These are phyloP conservation scores for Idaea dimidiata DNA, from an alignment of 2,888 invertebrate species.

Conservation along the genomic window DNA sequence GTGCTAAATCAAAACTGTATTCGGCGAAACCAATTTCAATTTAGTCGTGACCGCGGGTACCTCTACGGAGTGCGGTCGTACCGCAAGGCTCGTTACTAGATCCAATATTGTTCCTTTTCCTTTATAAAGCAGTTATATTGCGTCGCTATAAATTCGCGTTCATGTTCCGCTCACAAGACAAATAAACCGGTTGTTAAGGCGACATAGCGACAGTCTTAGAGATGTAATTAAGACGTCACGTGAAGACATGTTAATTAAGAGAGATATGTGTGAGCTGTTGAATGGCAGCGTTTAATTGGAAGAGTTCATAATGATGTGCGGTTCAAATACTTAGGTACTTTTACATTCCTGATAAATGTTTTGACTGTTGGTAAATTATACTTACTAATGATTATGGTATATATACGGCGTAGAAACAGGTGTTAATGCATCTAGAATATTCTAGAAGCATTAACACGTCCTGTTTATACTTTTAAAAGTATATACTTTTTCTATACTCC, in stretches of 20 bases:
- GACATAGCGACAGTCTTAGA: background rate
- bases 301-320: background rate
- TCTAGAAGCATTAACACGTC: too few relatives aligned
- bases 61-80: background rate
- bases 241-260: background rate
- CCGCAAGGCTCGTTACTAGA: constrained; percentile 3
- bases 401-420: too few relatives aligned
- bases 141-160: background rate
- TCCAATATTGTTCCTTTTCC: background rate
- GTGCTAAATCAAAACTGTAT: background rate
- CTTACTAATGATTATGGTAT: too few relatives aligned
- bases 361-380: too few relatives aligned
- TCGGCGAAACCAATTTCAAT: background rate
- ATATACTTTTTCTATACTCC: too few relatives aligned
- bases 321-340: background rate
- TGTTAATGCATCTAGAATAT: too few relatives aligned
- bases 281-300: background rate
- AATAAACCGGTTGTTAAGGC: background rate
- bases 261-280: background rate
- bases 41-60: background rate
- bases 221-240: background rate
- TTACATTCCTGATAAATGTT: background rate
- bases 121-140: background rate
- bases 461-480: too few relatives aligned
- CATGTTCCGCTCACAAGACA: background rate